A percentile compares a stretch with the other conserved stretches of the same genome.
Evolutionary conservation across 2,797 vertebrate species (phyloP).

Genomic region (Pangasius krempfi): DNA sequence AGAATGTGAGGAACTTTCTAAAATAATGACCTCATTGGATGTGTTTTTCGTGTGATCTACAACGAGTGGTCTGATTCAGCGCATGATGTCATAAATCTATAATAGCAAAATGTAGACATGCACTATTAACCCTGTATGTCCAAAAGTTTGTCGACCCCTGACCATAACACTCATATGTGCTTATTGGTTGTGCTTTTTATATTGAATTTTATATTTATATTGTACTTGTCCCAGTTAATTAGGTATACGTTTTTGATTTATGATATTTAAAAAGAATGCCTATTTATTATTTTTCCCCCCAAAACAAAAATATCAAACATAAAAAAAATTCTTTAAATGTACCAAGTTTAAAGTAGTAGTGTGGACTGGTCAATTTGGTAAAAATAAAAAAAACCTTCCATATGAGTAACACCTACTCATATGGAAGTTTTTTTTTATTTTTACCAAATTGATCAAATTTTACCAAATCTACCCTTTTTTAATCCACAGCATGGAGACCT

Average conservation of each 20-base stretch:
- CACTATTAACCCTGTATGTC: background rate
- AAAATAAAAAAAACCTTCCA: background rate
- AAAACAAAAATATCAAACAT: background rate
- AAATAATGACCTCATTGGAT: background rate
- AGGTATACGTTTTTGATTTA: background rate
- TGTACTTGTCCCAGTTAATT: background rate
- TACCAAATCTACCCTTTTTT: background rate
- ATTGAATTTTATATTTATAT: no score
- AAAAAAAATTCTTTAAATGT: background rate
- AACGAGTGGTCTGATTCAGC: background rate
- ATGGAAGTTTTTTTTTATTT: no score
- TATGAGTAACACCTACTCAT: no score
- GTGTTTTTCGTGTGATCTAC: background rate
- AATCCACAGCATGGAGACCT: background rate
- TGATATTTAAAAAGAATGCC: background rate
- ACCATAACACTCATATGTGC: background rate
- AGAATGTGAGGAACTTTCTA: background rate
- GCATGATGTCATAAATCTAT: background rate
- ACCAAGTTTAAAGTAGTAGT: no score
- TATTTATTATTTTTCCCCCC: no score
- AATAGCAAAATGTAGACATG: background rate
- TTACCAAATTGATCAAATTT: no score
- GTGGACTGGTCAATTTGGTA: no score
- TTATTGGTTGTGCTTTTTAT: no score
- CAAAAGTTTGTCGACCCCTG: no score